A percentile compares a stretch with the other conserved stretches of the same genome.
Evolutionary conservation across 1,140 invertebrate genomes (phyloP).

Genomic region (Berghia stephanieae): DNA sequence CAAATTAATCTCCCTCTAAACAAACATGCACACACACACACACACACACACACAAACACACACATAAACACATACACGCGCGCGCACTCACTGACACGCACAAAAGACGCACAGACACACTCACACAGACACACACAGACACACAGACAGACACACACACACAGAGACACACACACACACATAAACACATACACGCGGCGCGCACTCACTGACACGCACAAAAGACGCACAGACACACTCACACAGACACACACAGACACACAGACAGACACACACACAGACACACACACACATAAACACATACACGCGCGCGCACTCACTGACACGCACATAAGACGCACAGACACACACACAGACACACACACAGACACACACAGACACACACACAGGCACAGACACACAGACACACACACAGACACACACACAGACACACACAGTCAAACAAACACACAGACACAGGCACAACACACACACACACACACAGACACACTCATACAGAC

Average conservation of each 20-base stretch:
- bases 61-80: too few relatives aligned
- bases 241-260: slow-evolving; percentile 11
- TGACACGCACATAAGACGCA: too few relatives aligned
- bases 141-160: not conserved
- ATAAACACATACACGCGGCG: not conserved
- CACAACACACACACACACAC: too few relatives aligned
- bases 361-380: slow-evolving; percentile 9
- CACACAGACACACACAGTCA: too few relatives aligned
- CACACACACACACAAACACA: too few relatives aligned
- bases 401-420: slow-evolving; percentile 5
- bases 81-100: too few relatives aligned
- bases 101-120: too few relatives aligned
- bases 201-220: not conserved
- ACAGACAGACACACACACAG: not conserved
- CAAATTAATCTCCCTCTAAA: too few relatives aligned
- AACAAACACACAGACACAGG: too few relatives aligned
- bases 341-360: not conserved
- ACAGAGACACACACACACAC: not conserved
- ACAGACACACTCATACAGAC: too few relatives aligned
- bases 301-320: not conserved
- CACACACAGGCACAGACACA: too few relatives aligned
- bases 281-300: slow-evolving; percentile 16
- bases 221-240: not conserved
- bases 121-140: not conserved
- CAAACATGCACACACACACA: too few relatives aligned